These are phyloP conservation scores for Clarias laeviceps DNA, from an alignment of 2,797 vertebrate genomes.

Conservation along the genomic window DNA sequence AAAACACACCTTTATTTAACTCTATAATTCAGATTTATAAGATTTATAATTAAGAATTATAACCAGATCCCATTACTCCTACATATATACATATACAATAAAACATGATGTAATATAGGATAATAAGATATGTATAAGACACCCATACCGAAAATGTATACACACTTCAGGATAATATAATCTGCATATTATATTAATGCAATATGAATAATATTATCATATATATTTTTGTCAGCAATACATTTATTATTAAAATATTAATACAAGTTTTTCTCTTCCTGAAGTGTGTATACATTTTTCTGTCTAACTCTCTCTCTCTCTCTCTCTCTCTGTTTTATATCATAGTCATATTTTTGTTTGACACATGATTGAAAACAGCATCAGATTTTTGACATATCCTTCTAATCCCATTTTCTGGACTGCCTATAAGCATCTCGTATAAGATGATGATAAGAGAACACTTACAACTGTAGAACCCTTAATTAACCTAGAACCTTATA, in stretches of 20 bases:
- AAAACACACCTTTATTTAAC: not conserved
- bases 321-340: not conserved
- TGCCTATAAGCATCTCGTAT: not conserved
- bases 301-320: too few species aligned
- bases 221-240: too few species aligned
- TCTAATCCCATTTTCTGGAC: not conserved
- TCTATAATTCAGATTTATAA: not conserved
- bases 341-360: not conserved
- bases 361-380: not conserved
- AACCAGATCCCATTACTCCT: not conserved
- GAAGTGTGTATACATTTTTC: too few species aligned
- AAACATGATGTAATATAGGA: too few species aligned
- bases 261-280: too few species aligned
- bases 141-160: too few species aligned
- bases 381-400: not conserved
- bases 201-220: too few species aligned
- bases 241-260: too few species aligned
- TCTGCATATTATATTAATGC: too few species aligned
- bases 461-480: not conserved
- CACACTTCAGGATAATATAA: too few species aligned
- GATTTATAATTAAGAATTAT: not conserved
- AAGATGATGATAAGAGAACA: not conserved
- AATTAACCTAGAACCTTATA: not conserved
- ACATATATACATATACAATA: too few species aligned
- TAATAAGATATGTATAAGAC: too few species aligned